Evolutionary conservation across 2,797 vertebrate species (phyloP).

Genomic region (Anniella stebbinsi): DNA sequence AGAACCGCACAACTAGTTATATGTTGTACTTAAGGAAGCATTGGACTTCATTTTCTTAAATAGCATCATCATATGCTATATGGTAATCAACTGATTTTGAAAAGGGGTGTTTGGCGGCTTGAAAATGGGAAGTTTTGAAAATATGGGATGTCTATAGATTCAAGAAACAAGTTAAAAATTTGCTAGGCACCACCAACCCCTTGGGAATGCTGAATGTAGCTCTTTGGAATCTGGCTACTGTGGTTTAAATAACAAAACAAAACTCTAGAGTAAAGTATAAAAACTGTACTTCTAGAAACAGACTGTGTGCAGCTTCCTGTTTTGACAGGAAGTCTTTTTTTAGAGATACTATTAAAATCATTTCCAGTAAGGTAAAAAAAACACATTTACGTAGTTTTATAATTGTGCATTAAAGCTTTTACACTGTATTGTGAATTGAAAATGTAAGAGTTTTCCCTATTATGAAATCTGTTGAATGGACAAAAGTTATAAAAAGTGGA

Average conservation of each 20-base stretch:
- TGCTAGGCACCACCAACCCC: not conserved
- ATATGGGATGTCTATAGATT: not conserved
- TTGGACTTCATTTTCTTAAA: not conserved
- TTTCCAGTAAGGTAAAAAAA: not conserved
- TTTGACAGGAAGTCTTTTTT: not conserved
- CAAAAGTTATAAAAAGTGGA: not conserved
- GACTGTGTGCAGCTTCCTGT: not conserved
- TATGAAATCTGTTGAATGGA: not conserved
- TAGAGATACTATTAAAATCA: not conserved
- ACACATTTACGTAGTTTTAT: not conserved
- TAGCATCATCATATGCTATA: not conserved
- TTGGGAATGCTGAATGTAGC: not conserved
- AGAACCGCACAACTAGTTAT: not conserved
- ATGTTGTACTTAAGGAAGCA: not conserved
- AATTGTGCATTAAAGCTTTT: not conserved
- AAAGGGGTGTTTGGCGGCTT: not conserved
- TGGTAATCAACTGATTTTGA: not conserved
- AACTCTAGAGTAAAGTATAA: not conserved
- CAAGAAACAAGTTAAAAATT: not conserved
- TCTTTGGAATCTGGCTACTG: not conserved
- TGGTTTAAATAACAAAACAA: not conserved
- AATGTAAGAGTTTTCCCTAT: not conserved
- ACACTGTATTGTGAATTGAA: slow-evolving; percentile 4
- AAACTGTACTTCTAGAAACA: not conserved
- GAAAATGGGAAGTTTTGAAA: not conserved